Conservation (phyloP, 1,140 invertebrate genomes). For the Drosophila melanica region DNA sequence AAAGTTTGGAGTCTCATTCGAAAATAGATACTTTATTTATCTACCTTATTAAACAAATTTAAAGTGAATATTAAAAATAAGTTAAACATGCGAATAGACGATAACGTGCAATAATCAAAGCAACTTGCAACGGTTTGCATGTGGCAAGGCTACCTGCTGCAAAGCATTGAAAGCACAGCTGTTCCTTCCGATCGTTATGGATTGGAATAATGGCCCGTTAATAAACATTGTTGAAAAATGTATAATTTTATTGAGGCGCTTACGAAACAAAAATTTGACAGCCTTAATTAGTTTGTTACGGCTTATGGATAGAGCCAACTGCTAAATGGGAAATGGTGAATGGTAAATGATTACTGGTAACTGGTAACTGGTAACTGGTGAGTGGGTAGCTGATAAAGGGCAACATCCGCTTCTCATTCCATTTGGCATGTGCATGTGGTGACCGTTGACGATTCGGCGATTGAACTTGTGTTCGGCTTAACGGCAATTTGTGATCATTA, state of each 20-base stretch:
- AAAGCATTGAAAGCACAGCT: conserved; percentile 19
- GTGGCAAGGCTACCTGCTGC: conserved; percentile 18
- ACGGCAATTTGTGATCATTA: conserved; percentile 78
- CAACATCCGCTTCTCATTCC: conserved; percentile 43
- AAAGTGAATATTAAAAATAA: too few species aligned
- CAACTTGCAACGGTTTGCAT: background rate
- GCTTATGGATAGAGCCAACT: conserved; percentile 48
- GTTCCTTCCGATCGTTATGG: conserved; percentile 27
- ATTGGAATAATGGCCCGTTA: conserved; percentile 3
- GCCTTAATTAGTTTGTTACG: conserved; percentile 55
- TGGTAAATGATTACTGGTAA: too few species aligned
- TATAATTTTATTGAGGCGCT: conserved; percentile 48
- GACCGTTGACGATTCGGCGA: conserved; percentile 15
- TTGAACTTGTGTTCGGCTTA: conserved; percentile 40
- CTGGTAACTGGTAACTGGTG: conserved; percentile 1
- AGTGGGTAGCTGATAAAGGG: conserved; percentile 27
- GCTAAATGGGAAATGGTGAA: background rate
- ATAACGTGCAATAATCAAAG: background rate
- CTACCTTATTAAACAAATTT: too few species aligned
- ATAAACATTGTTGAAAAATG: conserved; percentile 35
- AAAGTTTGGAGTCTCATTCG: too few species aligned
- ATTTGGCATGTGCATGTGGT: conserved; percentile 30
- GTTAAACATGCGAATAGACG: too few species aligned
- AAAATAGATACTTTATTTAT: too few species aligned
- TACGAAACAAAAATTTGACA: conserved; percentile 43